Evolutionary conservation across 1,140 invertebrate species (phyloP).

Genomic region (Drosophila nebulosa): DNA sequence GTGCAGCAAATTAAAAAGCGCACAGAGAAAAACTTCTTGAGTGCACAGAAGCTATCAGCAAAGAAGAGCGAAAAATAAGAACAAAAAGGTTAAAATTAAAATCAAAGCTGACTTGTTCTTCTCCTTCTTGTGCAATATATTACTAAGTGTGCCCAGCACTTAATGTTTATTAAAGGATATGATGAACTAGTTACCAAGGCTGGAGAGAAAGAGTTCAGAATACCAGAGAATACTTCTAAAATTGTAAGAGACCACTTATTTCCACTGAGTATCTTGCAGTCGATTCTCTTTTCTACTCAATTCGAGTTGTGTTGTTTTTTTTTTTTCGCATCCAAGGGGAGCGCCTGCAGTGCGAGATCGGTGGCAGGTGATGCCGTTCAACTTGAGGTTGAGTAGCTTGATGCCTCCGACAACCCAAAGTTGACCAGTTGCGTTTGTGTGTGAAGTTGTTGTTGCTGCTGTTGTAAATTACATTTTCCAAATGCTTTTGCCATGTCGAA

Average conservation of each 20-base stretch:
- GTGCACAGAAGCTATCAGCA: constrained; percentile 50
- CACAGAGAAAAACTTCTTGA: constrained; percentile 36
- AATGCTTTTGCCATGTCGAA: constrained; percentile 80
- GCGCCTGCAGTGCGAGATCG: constrained; percentile 60
- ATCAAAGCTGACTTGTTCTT: constrained; percentile 54
- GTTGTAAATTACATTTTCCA: constrained; percentile 81
- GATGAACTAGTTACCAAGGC: too few species aligned
- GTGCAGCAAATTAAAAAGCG: constrained; percentile 65
- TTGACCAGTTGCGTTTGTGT: constrained; percentile 45
- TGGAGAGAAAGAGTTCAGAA: background rate
- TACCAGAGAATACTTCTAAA: too few species aligned
- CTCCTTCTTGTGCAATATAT: background rate
- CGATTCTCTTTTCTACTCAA: constrained; percentile 15
- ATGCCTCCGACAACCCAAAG: constrained; percentile 39
- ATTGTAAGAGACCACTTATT: too few species aligned
- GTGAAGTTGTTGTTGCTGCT: constrained; percentile 33
- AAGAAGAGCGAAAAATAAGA: constrained; percentile 1
- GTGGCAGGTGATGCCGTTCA: constrained; percentile 70
- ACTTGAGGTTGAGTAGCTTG: constrained; percentile 57
- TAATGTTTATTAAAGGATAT: background rate
- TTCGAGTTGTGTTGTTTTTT: constrained; percentile 5
- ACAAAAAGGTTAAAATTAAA: constrained; percentile 75
- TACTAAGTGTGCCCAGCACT: background rate
- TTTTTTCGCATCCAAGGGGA: constrained; percentile 16
- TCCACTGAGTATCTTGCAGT: background rate